Conservation (phyloP, 1,140 invertebrate genomes). For the Coenobita brevimanus region DNA sequence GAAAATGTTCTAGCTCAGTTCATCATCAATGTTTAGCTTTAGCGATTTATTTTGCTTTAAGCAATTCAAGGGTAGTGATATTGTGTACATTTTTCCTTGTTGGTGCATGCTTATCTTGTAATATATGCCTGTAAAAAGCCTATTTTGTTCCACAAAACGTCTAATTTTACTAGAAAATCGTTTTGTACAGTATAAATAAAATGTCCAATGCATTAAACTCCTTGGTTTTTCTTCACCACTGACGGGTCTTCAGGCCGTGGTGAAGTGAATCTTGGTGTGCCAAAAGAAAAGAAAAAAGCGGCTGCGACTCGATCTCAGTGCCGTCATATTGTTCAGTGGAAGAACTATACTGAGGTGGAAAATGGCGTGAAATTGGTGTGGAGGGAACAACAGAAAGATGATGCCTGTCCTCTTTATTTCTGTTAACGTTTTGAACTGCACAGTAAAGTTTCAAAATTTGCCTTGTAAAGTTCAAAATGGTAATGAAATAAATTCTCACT, state of each 20-base stretch:
- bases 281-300: neutral
- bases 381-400: no score
- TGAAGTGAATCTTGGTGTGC: constrained; percentile 23
- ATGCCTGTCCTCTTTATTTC: no score
- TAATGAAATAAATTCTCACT: no score
- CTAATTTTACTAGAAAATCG: constrained; percentile 67
- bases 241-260: constrained; percentile 36
- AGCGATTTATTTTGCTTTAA: constrained; percentile 63
- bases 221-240: constrained; percentile 60
- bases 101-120: constrained; percentile 67
- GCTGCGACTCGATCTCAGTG: neutral
- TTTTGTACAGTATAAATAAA: constrained; percentile 66
- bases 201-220: constrained; percentile 62
- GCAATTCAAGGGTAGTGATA: constrained; percentile 64
- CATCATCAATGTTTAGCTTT: constrained; percentile 62
- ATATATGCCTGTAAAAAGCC: constrained; percentile 66
- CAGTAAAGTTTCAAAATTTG: no score
- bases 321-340: no score
- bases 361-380: no score
- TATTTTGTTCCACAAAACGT: constrained; percentile 67
- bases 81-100: constrained; percentile 62
- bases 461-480: no score
- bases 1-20: constrained; percentile 65
- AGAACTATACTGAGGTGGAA: no score
- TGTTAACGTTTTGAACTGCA: no score